phyloP scores from a whole-genome alignment of 2,113 vertebrate species.

The Pterocles orientalis region DNA sequence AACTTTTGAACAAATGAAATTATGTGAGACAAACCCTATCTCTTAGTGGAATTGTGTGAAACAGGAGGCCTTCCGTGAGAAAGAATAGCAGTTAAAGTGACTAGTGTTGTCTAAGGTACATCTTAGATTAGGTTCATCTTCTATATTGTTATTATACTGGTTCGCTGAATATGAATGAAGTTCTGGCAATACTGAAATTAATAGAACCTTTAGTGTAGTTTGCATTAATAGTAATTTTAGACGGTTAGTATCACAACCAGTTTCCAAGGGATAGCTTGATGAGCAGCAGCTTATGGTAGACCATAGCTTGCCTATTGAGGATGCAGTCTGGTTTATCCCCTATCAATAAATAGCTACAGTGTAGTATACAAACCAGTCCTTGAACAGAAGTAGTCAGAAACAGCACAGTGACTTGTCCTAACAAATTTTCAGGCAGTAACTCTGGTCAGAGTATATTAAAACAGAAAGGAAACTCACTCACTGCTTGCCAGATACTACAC shows the following conservation, averaged over 20 bases:
- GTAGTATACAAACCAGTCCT: not conserved
- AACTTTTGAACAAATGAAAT: not conserved
- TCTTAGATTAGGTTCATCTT: not conserved
- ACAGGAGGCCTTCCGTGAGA: not conserved
- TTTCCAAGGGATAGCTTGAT: not conserved
- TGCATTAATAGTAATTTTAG: not conserved
- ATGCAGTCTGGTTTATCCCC: not conserved
- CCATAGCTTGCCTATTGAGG: not conserved
- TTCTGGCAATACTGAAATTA: not conserved
- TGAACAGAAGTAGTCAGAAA: not conserved
- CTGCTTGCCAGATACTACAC: not conserved
- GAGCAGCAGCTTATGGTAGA: not conserved
- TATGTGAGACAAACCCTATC: not conserved
- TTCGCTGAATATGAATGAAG: not conserved
- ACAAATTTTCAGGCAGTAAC: not conserved
- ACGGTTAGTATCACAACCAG: not conserved
- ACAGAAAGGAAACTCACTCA: not conserved
- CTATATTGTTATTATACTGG: not conserved
- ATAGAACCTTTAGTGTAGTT: not conserved
- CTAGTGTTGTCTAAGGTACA: not conserved
- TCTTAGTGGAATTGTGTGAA: not conserved
- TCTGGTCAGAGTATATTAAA: not conserved
- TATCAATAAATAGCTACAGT: not conserved
- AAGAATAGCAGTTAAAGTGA: not conserved
- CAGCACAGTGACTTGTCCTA: not conserved